These are phyloP conservation scores for Notothenia coriiceps DNA, from an alignment of 2,113 vertebrate species.

Conservation along the genomic window DNA sequence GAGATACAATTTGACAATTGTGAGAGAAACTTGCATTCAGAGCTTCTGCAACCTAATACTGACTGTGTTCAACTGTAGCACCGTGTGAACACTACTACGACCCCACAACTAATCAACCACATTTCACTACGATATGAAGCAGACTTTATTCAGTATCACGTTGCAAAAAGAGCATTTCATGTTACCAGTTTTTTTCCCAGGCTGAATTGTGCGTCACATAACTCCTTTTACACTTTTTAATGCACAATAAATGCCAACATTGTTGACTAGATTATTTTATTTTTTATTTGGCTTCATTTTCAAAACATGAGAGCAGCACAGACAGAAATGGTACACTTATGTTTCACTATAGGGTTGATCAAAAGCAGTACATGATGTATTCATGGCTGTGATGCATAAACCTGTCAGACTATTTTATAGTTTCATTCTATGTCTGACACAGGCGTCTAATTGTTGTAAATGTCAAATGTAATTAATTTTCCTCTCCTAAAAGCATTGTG, in stretches of 20 bases:
- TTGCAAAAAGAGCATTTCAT: neutral
- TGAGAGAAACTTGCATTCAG: neutral
- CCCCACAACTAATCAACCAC: too few relatives aligned
- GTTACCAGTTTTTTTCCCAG: neutral
- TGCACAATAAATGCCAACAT: neutral
- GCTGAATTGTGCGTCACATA: too few relatives aligned
- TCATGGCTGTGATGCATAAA: neutral
- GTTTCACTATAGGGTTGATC: neutral
- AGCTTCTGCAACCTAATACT: too few relatives aligned
- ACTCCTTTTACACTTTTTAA: too few relatives aligned
- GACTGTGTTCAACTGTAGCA: too few relatives aligned
- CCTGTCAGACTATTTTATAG: neutral
- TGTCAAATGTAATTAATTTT: constrained; percentile 30
- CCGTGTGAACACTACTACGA: too few relatives aligned
- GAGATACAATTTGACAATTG: neutral
- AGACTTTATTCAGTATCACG: too few relatives aligned
- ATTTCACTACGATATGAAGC: too few relatives aligned
- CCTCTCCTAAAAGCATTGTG: constrained; percentile 26
- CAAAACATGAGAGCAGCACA: neutral
- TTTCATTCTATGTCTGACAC: constrained; percentile 22
- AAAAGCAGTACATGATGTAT: neutral
- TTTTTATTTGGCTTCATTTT: constrained; percentile 3
- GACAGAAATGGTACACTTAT: neutral
- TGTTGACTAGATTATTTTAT: neutral
- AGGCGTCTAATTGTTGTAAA: constrained; percentile 33